Conservation (phyloP, 1,140 invertebrate species). For the Caenorhabditis brenneri region DNA sequence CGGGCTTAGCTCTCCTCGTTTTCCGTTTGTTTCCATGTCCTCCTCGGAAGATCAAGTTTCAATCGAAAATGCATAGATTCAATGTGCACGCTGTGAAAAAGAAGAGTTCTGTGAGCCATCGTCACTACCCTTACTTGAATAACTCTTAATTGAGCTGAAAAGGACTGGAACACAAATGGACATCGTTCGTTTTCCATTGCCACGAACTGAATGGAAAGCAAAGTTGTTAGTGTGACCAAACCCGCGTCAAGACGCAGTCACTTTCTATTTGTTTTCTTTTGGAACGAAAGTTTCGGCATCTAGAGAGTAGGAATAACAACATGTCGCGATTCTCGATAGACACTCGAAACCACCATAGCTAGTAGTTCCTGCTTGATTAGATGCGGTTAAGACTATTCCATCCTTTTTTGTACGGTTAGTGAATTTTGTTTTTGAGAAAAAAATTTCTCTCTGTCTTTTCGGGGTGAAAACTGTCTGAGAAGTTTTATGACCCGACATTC, state of each 20-base stretch:
- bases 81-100: not conserved
- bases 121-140: not conserved
- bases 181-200: not conserved
- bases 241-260: not conserved
- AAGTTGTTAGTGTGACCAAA: slow-evolving; percentile 12
- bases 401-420: not conserved
- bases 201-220: not conserved
- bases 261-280: slow-evolving; percentile 29
- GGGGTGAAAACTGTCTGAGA: too few relatives aligned
- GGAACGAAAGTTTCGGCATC: slow-evolving; percentile 18
- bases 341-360: not conserved
- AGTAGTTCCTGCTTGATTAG: slow-evolving; percentile 7
- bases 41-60: slow-evolving; percentile 12
- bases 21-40: not conserved
- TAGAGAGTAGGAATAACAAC: slow-evolving; percentile 25
- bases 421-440: too few relatives aligned
- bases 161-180: not conserved
- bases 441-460: too few relatives aligned
- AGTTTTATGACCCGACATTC: too few relatives aligned
- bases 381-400: not conserved
- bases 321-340: not conserved
- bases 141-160: not conserved
- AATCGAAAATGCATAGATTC: slow-evolving; percentile 25
- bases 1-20: not conserved
- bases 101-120: not conserved